Percentiles rank a stretch among this genome's conserved stretches.
These are phyloP conservation scores for Semicossyphus pulcher DNA, from an alignment of 2,113 vertebrate genomes.

Conservation along the genomic window DNA sequence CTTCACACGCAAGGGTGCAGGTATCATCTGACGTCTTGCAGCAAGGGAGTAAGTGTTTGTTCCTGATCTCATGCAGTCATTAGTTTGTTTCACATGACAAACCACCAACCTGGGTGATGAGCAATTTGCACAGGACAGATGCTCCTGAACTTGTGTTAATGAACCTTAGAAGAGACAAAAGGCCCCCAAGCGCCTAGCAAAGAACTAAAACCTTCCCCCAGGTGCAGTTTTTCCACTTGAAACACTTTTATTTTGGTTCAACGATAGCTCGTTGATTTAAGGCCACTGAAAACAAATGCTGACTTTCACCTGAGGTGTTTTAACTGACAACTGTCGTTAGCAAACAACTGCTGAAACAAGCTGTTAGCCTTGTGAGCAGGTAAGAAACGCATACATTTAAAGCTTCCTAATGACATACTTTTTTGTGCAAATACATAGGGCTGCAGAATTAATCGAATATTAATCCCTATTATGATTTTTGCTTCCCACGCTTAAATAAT, in stretches of 20 bases:
- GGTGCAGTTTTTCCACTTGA: background rate
- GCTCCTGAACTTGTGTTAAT: background rate
- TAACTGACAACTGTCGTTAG: too few species aligned
- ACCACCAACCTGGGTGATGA: conserved; percentile 16
- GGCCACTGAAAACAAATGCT: too few species aligned
- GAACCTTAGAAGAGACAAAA: background rate
- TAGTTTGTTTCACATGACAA: conserved; percentile 21
- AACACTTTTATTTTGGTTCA: background rate
- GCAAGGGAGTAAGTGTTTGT: background rate
- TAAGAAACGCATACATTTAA: too few species aligned
- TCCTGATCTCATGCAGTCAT: conserved; percentile 14
- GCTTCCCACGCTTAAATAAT: too few species aligned
- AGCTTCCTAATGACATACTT: too few species aligned
- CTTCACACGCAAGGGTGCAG: too few species aligned
- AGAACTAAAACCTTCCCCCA: background rate
- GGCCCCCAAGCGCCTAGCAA: background rate
- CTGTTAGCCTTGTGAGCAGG: too few species aligned
- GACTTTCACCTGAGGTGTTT: too few species aligned
- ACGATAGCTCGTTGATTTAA: background rate
- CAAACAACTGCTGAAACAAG: too few species aligned
- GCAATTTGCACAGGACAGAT: conserved; percentile 17
- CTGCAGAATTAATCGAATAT: too few species aligned
- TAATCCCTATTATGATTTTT: too few species aligned
- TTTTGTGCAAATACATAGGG: too few species aligned
- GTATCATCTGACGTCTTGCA: background rate